A percentile compares a stretch with the other conserved stretches of the same genome.
phyloP scores from a whole-genome alignment of 1,140 invertebrate species.

The Acromyrmex heyeri region DNA sequence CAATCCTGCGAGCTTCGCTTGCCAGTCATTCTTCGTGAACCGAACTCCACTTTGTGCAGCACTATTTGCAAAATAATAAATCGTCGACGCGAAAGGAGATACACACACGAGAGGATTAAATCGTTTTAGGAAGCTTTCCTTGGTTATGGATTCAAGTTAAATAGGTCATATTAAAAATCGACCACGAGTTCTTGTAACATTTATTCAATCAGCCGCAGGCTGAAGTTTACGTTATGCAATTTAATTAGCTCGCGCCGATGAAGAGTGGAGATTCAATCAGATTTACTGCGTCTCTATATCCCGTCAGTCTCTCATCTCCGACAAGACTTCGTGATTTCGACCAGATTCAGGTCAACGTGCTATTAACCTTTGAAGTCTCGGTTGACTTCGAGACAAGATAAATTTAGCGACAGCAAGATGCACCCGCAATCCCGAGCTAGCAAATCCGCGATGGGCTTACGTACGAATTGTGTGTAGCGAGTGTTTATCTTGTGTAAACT shows the following conservation, averaged over 20 bases:
- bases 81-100: conserved; percentile 1
- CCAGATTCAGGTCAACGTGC: conserved; percentile 67
- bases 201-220: conserved; percentile 24
- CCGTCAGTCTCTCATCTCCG: conserved; percentile 42
- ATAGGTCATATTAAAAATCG: conserved; percentile 12
- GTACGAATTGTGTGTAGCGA: neutral
- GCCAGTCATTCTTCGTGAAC: neutral
- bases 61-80: conserved; percentile 17
- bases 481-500: conserved; percentile 24
- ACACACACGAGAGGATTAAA: neutral
- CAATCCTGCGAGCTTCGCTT: neutral
- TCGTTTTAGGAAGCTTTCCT: neutral
- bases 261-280: conserved; percentile 40
- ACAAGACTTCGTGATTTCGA: conserved; percentile 54
- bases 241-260: conserved; percentile 60
- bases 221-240: conserved; percentile 52
- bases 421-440: neutral
- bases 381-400: conserved; percentile 58
- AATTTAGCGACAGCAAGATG: conserved; percentile 57
- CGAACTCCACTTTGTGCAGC: neutral
- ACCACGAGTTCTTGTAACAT: conserved; percentile 23
- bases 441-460: neutral
- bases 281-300: conserved; percentile 52
- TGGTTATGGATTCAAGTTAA: neutral
- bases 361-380: conserved; percentile 52